Base-by-base conservation (phyloP, 2,113 vertebrate genomes). In the Sterrhoptilus dennistouni region DNA sequence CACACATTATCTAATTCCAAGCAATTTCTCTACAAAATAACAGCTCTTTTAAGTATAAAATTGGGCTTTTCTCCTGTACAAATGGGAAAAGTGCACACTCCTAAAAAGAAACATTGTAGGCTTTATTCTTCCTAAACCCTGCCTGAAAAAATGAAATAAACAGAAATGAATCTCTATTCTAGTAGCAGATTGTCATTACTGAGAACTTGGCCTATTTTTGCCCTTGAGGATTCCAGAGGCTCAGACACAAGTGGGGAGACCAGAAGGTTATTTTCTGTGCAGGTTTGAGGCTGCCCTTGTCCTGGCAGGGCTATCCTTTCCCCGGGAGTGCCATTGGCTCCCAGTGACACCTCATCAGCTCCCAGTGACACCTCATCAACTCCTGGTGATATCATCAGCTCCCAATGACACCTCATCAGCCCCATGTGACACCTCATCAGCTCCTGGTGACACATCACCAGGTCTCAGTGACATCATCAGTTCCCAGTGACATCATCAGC, bases 1-100 rank as follows among this genome's bases (percentile, higher is more conserved):
- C 68, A 6, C 38, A 35, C 18, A 56, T 95, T 81, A 93, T 92
- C 76, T 71, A 59, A 88, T 72, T 78, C 28, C 33, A 42, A 83
- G 65, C 57, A 78, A 70, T 91, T 92, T 88, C 57, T 92, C 72
- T 76, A 59, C 36, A 91, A 80, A 87, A 85, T 80, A 92, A 87
- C 60, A 61, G 24, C 24, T 87, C 82, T 96, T 87, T 76, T 53
- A 83, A 87, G 79, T 85, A 85, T 31, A 75, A 86, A 89, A 81
- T 35, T 54, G 60, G 28, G 27, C 52, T 89, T 79, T 87, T 84
- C 66, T 90, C 23, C 75, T 63, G 23, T 83, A 89, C 24, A 90
- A 83, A 92, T 25, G 25, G 57, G 50, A 45, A 66, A 93, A 86
- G 42, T 9, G 20, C 22, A 78, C 57, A 13, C 63, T 69, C 20